Conservation (phyloP, 2,113 vertebrate genomes). For the Phainopepla nitens region DNA sequence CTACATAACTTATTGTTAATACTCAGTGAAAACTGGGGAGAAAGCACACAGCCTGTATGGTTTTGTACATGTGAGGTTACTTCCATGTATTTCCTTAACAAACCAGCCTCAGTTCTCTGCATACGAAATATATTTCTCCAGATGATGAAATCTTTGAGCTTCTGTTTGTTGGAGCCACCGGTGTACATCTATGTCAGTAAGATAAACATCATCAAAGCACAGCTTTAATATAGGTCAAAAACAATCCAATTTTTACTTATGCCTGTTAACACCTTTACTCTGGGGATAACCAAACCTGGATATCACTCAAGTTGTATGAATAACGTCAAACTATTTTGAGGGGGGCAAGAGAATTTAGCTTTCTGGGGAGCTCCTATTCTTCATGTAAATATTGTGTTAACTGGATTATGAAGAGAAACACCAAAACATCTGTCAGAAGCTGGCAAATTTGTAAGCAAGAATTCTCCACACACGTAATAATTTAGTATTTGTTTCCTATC, state of each 20-base stretch:
- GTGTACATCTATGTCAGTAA: not conserved
- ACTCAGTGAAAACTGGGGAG: not conserved
- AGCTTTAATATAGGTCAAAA: not conserved
- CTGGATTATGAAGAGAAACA: not conserved
- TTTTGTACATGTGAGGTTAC: not conserved
- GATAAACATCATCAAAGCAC: not conserved
- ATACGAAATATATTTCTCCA: not conserved
- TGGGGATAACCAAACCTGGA: fast-evolving
- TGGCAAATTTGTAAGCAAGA: not conserved
- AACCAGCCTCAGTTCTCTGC: not conserved
- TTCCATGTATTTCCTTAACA: not conserved
- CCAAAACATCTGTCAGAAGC: not conserved
- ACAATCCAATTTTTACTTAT: not conserved
- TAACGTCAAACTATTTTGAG: not conserved
- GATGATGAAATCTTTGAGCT: not conserved
- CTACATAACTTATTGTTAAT: not conserved
- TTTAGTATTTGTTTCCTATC: not conserved
- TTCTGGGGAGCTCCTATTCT: not conserved
- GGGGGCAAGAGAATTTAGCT: not conserved
- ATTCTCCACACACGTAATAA: not conserved
- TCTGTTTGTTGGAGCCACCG: not conserved
- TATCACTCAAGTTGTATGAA: not conserved
- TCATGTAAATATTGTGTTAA: not conserved
- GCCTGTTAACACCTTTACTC: not conserved
- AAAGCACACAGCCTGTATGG: not conserved